phyloP scores from a whole-genome alignment of 2,888 invertebrate genomes.

The Dexiosoma caninum region DNA sequence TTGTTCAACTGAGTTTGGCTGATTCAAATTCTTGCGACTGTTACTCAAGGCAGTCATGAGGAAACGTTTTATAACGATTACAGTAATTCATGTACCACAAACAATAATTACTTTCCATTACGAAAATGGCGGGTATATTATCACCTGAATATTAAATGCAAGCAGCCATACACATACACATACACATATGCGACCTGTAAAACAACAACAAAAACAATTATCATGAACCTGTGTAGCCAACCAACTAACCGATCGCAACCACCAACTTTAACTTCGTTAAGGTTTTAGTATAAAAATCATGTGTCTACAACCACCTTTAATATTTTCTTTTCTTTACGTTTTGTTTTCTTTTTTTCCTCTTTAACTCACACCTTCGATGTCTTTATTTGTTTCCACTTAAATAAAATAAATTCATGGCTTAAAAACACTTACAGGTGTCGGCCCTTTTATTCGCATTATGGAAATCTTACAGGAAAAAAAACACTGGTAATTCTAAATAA shows the following conservation, averaged over 20 bases:
- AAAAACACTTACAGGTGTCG: constrained; percentile 62
- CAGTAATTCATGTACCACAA: constrained; percentile 76
- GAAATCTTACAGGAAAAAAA: neutral
- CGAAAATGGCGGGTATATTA: constrained; percentile 78
- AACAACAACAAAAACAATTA: constrained; percentile 18
- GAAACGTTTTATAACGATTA: constrained; percentile 77
- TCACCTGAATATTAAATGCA: constrained; percentile 75
- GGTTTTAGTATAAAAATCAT: constrained; percentile 7
- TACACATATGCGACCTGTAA: constrained; percentile 25
- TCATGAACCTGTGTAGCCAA: constrained; percentile 2
- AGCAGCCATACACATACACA: constrained; percentile 63
- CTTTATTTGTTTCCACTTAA: constrained; percentile 64
- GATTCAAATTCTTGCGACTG: constrained; percentile 57
- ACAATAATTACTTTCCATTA: constrained; percentile 77
- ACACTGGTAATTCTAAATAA: constrained; percentile 20
- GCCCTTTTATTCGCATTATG: constrained; percentile 37
- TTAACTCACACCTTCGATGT: constrained; percentile 59
- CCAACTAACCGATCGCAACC: neutral
- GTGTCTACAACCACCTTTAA: constrained; percentile 8
- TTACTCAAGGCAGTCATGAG: constrained; percentile 76
- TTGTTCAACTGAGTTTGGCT: constrained; percentile 47
- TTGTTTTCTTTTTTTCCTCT: neutral
- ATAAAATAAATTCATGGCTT: constrained; percentile 53
- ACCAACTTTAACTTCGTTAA: neutral
- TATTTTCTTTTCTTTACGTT: neutral